These are phyloP conservation scores for Phenganax stokvisi DNA, from an alignment of 92 coral and sea anemone genomes.

Conservation along the genomic window DNA sequence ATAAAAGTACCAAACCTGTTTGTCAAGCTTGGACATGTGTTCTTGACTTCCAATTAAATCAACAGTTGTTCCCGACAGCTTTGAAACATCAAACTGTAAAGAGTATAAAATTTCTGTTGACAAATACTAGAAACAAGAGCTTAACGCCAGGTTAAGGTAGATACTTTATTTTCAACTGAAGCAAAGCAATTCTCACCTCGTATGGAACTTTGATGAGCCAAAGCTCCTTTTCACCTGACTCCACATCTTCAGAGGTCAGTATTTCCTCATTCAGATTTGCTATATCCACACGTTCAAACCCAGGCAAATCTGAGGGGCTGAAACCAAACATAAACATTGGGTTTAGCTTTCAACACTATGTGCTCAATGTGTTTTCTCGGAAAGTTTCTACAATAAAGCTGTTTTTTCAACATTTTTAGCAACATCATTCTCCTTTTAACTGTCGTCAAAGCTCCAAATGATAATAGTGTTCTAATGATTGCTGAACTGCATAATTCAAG, in stretches of 20 bases:
- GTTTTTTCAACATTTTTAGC: too few relatives aligned
- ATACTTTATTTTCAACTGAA: background rate
- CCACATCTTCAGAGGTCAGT: slow-evolving; percentile 44
- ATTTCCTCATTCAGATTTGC: slow-evolving; percentile 12
- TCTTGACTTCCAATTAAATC: slow-evolving; percentile 47
- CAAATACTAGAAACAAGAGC: background rate
- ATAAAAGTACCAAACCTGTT: background rate
- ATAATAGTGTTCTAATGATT: too few relatives aligned
- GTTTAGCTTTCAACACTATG: too few relatives aligned
- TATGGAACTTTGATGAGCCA: slow-evolving; percentile 56
- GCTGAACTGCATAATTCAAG: too few relatives aligned
- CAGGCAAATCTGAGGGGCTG: slow-evolving; percentile 47
- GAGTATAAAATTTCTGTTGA: background rate
- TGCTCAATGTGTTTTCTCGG: too few relatives aligned
- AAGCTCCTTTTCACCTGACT: slow-evolving; percentile 24
- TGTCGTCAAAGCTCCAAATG: too few relatives aligned
- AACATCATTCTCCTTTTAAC: too few relatives aligned
- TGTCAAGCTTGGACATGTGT: background rate
- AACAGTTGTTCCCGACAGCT: slow-evolving; percentile 41
- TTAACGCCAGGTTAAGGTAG: background rate
- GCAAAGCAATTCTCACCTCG: slow-evolving; percentile 33
- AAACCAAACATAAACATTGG: background rate
- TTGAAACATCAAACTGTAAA: slow-evolving; percentile 52
- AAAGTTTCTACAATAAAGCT: too few relatives aligned
- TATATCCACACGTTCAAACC: slow-evolving; percentile 46